A percentile compares a stretch with the other conserved stretches of the same genome.
phyloP scores from a whole-genome alignment of 2,888 invertebrate genomes.

The Liodrosophila aerea region DNA sequence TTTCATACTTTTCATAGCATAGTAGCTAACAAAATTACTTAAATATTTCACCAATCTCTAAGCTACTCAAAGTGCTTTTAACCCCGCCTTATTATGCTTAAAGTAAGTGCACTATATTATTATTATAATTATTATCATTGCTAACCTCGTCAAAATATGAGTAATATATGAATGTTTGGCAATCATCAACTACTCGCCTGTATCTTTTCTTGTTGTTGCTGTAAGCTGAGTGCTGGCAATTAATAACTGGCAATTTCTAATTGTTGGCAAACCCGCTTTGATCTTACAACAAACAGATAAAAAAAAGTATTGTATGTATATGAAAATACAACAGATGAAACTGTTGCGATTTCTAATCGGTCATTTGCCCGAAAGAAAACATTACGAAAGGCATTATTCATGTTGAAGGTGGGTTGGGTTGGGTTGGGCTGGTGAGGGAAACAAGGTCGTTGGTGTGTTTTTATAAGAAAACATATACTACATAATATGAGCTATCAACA shows the following conservation, averaged over 20 bases:
- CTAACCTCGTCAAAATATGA: background rate
- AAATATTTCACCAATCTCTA: too few relatives aligned
- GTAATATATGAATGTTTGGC: conserved; percentile 27
- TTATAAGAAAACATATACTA: conserved; percentile 8
- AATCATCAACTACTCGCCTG: conserved; percentile 21
- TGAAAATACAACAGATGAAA: conserved; percentile 36
- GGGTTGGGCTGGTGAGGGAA: background rate
- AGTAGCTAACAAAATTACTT: too few relatives aligned
- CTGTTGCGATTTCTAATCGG: conserved; percentile 70
- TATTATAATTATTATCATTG: too few relatives aligned
- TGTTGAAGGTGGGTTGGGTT: background rate
- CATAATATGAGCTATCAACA: conserved; percentile 22
- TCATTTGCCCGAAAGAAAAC: conserved; percentile 59
- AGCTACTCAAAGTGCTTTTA: too few relatives aligned
- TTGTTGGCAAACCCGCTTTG: conserved; percentile 55
- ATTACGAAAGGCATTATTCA: conserved; percentile 16
- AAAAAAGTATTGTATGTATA: background rate
- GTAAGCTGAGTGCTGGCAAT: conserved; percentile 30
- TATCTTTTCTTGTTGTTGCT: background rate
- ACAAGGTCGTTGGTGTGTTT: conserved; percentile 58
- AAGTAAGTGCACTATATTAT: too few relatives aligned
- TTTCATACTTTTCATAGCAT: too few relatives aligned
- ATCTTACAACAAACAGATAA: conserved; percentile 32
- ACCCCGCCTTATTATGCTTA: too few relatives aligned
- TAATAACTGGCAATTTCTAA: conserved; percentile 60